Base-by-base conservation (phyloP, 2,888 invertebrate genomes). In the Macrophya annulata region DNA sequence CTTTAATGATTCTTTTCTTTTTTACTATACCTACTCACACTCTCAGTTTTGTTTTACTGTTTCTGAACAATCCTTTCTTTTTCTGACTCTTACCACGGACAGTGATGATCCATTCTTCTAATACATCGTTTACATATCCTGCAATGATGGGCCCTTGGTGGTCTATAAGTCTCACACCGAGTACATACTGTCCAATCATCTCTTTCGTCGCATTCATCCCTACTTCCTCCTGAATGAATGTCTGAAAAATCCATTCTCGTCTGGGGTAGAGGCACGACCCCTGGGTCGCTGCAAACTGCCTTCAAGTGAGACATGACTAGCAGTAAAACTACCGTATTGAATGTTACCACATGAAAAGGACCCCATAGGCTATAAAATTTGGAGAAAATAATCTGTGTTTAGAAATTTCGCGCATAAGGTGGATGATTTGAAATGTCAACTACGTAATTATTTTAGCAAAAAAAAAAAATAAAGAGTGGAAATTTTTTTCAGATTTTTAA, bases 231-330 rank as follows among this genome's bases (percentile, higher is more conserved):
- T 84, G 96, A 95, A 93, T 97, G 96, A 91, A 97, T 95, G 91
- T 97, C 97, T 1, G 97, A 97, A 93, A 97, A 97, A 92, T 97
- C 97, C 91, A 97, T 94, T 88, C 96, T 95, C 89, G 94, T 95
- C 88, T 96, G 95, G 1, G 96, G 96, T 86, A 97, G 94, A n/a
- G 97, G 98, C 68, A 98, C 97, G 81, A 97, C 96, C 3, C 98
- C 98, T 4, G 98, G 98, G 94, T 98, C 98, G n/a, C 97, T 97
- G 89, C 97, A 95, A 85, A 98, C 97, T 10, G 98, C 98, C 90
- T 97, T 95, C n/a, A 97, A 90, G 93, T 98, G 98, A 3, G 98
- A 95, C 94, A 97, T 95, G 82, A 95, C 94, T 86, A 98, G 93
- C 84, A 98, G 94, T 90, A 98, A 95, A 85, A 98, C 95, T 15